Conservation (phyloP, 92 coral and sea anemone genomes). For the Hydrozoanthus gracilis region DNA sequence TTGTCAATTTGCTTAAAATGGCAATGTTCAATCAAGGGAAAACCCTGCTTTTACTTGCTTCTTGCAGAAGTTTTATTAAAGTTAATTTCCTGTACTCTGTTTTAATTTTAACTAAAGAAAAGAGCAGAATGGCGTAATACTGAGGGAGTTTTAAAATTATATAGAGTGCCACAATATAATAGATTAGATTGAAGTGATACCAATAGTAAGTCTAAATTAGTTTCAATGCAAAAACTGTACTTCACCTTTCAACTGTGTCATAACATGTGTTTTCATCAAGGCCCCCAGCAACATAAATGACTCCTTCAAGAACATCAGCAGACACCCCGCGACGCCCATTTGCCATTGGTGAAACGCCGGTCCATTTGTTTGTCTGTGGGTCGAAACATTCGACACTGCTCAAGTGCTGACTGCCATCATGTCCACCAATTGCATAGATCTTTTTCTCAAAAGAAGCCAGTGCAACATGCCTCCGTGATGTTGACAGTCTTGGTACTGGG, state of each 20-base stretch:
- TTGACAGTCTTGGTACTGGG: conserved; percentile 79
- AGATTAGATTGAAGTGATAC: too few species aligned
- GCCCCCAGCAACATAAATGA: conserved; percentile 96
- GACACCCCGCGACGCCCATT: conserved; percentile 97
- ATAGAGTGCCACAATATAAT: too few species aligned
- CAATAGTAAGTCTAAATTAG: not conserved
- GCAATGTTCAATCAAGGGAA: too few species aligned
- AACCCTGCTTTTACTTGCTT: too few species aligned
- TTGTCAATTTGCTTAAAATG: too few species aligned
- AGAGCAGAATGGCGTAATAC: too few species aligned
- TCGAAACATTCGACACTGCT: conserved; percentile 96
- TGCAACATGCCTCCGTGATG: conserved; percentile 96
- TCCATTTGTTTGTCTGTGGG: conserved; percentile 82
- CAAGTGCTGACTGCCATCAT: conserved; percentile 91
- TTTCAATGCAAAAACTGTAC: not conserved
- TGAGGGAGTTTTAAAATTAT: too few species aligned
- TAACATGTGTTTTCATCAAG: conserved; percentile 96
- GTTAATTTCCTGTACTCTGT: too few species aligned
- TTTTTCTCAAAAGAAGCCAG: conserved; percentile 80
- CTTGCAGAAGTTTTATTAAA: too few species aligned
- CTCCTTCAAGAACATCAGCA: conserved; percentile 90
- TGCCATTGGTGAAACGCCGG: conserved; percentile 78
- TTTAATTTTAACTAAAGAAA: too few species aligned
- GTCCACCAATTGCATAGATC: conserved; percentile 99
- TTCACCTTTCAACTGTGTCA: conserved; percentile 94